Conservation (phyloP, 1,140 invertebrate genomes). For the Latrodectus geometricus region DNA sequence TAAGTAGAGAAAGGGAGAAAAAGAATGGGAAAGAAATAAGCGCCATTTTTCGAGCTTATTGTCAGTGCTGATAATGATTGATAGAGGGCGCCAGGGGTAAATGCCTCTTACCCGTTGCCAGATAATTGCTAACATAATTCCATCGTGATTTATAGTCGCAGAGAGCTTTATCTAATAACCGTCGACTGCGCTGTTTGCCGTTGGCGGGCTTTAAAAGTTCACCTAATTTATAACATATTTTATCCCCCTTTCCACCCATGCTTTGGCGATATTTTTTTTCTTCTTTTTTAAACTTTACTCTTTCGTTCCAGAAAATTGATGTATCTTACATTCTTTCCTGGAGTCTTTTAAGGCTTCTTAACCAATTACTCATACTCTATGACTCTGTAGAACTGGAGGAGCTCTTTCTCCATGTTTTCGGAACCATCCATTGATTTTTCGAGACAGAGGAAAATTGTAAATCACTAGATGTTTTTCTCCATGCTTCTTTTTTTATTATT, state of each 20-base stretch:
- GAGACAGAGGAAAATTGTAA: slow-evolving; percentile 41
- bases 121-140: slow-evolving; percentile 63
- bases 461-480: slow-evolving; percentile 21
- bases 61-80: slow-evolving; percentile 63
- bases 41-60: slow-evolving; percentile 62
- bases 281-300: slow-evolving; percentile 55
- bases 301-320: slow-evolving; percentile 57
- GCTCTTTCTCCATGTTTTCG: slow-evolving; percentile 11
- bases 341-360: slow-evolving; percentile 48
- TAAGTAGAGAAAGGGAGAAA: slow-evolving; percentile 11
- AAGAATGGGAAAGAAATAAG: slow-evolving; percentile 27
- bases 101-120: slow-evolving; percentile 62
- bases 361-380: slow-evolving; percentile 55
- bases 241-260: slow-evolving; percentile 21
- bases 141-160: slow-evolving; percentile 60
- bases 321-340: slow-evolving; percentile 60
- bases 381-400: slow-evolving; percentile 25
- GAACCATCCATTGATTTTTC: slow-evolving; percentile 53
- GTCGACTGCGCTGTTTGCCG: slow-evolving; percentile 58
- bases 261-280: slow-evolving; percentile 19
- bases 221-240: slow-evolving; percentile 62
- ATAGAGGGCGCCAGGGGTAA: slow-evolving; percentile 62
- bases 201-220: slow-evolving; percentile 61
- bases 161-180: slow-evolving; percentile 63
- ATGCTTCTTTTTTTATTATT: background rate